Base-by-base conservation (phyloP, 2,888 invertebrate species). In the Caenorhabditis virilis region DNA sequence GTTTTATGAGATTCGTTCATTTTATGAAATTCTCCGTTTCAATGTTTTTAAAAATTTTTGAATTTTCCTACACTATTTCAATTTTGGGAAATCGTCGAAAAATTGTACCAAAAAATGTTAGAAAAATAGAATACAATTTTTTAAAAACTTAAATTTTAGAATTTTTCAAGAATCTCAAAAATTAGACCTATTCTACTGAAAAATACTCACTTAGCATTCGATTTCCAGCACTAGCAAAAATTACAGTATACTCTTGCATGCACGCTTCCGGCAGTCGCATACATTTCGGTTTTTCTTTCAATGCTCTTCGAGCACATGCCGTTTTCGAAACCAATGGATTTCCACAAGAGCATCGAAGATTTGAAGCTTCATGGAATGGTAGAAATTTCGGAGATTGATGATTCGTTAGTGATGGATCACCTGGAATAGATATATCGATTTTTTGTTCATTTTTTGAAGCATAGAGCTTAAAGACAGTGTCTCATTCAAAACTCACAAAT, bases 401-500 rank as follows among this genome's bases (percentile, higher is more conserved):
- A 30, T 30, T 30, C 7, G 30, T 30, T 13, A 30, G 13, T 30
- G 30, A 30, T 13, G 30, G 30, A 30, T 30, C 30, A 30, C 30
- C 30, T 30, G 30, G 13, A 30, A 9, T 30, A 9, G 30, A n/a
- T 30, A 9, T 30, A 9, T 30, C 30, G 13, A 30, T 30, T 30
- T 30, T 30, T 30, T 30, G 6, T 30, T 30, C 30, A 13, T 6
- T 30, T n/a, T n/a, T n/a, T n/a, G n/a, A n/a, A n/a, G n/a, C n/a
- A n/a, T n/a, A n/a, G n/a, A n/a, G n/a, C n/a, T n/a, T n/a, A n/a
- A n/a, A n/a, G n/a, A n/a, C n/a, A n/a, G n/a, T n/a, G n/a, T n/a
- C 16, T 13, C n/a, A 25, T 3, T 1, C n/a, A n/a, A 30, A 47
- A 54, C 63, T 46, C 26, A 63, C 63, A 63, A 36, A 63, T 53